Conservation (phyloP, 2,113 vertebrate species). For the Cryptomyrus ogoouensis region DNA sequence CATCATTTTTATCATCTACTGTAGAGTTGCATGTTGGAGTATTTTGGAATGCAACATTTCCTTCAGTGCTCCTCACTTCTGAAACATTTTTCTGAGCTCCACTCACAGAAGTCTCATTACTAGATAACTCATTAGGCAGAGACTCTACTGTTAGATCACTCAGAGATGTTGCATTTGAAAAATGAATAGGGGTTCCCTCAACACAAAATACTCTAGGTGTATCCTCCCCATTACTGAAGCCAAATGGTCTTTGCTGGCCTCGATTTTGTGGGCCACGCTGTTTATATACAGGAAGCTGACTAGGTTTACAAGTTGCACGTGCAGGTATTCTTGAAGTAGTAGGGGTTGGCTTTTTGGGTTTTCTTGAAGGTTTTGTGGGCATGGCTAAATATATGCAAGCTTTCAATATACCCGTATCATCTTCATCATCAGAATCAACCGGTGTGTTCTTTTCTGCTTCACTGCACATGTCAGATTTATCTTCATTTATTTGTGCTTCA, state of each 20-base stretch:
- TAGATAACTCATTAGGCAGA: constrained; percentile 74
- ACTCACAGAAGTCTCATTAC: constrained; percentile 48
- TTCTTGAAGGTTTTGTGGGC: constrained; percentile 91
- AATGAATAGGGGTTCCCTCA: constrained; percentile 93
- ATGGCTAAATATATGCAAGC: constrained; percentile 97
- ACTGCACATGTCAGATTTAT: constrained; percentile 56
- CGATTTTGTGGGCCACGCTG: constrained; percentile 75
- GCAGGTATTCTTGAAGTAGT: constrained; percentile 69
- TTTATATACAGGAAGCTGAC: constrained; percentile 92
- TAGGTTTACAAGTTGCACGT: constrained; percentile 77
- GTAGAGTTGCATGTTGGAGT: constrained; percentile 31
- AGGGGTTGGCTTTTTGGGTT: constrained; percentile 80
- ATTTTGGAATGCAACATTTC: constrained; percentile 52
- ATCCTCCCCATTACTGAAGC: constrained; percentile 77
- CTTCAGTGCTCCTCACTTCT: constrained; percentile 75
- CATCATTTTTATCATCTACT: constrained; percentile 57
- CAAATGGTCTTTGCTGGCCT: constrained; percentile 67
- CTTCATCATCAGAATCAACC: constrained; percentile 82
- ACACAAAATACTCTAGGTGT: constrained; percentile 87
- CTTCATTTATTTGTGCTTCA: constrained; percentile 40
- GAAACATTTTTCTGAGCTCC: constrained; percentile 68
- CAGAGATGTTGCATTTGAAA: constrained; percentile 91
- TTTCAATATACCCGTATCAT: constrained; percentile 87
- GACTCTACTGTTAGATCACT: constrained; percentile 96
- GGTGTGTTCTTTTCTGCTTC: constrained; percentile 75